Evolutionary conservation across 1,140 invertebrate species (phyloP).

Genomic region (Limonius californicus): DNA sequence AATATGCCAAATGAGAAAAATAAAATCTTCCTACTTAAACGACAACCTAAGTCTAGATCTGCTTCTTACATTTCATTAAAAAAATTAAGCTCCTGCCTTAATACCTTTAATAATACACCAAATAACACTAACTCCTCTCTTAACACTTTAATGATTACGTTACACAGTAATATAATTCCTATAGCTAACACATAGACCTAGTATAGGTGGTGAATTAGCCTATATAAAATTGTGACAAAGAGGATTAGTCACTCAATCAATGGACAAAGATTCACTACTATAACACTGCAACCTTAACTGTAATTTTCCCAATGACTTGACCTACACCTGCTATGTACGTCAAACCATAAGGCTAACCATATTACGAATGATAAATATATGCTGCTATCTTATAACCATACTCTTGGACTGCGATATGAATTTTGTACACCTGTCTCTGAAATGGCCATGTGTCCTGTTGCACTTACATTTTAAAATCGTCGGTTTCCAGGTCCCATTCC

Average conservation of each 20-base stretch:
- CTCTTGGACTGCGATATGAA: conserved; percentile 2
- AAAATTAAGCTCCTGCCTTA: not conserved
- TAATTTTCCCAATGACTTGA: conserved; percentile 10
- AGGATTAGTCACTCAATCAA: not conserved
- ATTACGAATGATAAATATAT: conserved; percentile 1
- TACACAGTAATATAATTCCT: not conserved
- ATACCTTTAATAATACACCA: conserved; percentile 6
- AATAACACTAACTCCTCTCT: not conserved
- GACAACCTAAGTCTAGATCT: not conserved
- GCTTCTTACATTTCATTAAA: not conserved
- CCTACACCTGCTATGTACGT: conserved; percentile 6
- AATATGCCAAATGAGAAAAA: not conserved
- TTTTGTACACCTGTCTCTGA: conserved; percentile 11
- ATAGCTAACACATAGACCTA: conserved; percentile 5
- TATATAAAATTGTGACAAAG: not conserved
- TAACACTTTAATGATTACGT: not conserved
- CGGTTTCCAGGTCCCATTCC: conserved; percentile 27
- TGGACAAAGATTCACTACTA: conserved; percentile 1
- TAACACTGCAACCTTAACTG: conserved; percentile 6
- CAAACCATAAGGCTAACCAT: conserved; percentile 11
- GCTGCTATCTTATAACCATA: not conserved
- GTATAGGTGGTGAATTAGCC: not conserved
- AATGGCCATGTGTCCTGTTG: conserved; percentile 24
- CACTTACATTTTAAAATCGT: conserved; percentile 39
- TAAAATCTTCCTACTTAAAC: not conserved